These are phyloP conservation scores for Alligator mississippiensis DNA, from an alignment of 2,113 vertebrate species.

Conservation along the genomic window DNA sequence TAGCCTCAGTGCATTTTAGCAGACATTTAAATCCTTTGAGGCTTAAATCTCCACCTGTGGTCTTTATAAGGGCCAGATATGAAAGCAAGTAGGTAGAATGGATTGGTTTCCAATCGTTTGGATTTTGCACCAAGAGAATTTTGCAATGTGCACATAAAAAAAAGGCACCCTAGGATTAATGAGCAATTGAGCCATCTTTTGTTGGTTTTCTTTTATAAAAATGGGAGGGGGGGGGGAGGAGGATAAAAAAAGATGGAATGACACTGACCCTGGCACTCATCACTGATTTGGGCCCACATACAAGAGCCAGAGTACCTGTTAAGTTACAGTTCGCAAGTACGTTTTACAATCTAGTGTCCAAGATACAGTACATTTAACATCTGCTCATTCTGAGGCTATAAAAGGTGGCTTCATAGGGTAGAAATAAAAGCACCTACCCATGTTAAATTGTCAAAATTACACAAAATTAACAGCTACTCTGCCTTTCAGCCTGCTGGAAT, in stretches of 20 bases:
- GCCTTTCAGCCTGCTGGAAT: constrained; percentile 45
- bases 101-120: neutral
- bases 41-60: neutral
- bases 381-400: accelerated
- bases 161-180: neutral
- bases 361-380: constrained; percentile 7
- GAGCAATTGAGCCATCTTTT: accelerated
- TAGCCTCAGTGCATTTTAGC: neutral
- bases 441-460: neutral
- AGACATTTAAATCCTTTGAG: neutral
- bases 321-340: too few relatives aligned
- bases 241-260: neutral
- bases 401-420: neutral
- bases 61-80: neutral
- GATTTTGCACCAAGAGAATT: too few relatives aligned
- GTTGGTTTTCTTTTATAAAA: neutral
- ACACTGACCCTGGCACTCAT: accelerated
- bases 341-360: neutral
- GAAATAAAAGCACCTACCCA: neutral
- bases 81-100: neutral
- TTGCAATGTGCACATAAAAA: neutral
- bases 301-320: accelerated
- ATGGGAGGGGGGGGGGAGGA: too few relatives aligned
- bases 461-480: neutral
- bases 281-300: accelerated